Conservation (phyloP, 2,113 vertebrate species). For the Cavia aperea region DNA sequence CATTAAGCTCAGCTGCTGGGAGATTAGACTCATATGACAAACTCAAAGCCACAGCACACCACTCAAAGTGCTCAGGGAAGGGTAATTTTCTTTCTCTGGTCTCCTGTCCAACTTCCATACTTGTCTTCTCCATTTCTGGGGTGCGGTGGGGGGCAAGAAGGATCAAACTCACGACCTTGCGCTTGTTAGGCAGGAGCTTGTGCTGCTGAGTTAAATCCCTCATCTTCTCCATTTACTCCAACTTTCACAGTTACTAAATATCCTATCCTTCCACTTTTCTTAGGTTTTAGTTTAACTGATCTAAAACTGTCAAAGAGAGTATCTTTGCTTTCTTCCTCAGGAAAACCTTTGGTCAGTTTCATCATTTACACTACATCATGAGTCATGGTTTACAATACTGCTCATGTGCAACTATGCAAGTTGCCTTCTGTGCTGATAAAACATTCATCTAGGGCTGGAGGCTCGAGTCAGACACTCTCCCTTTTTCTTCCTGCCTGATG, state of each 20-base stretch:
- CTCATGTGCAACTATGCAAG: not conserved
- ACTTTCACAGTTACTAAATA: not conserved
- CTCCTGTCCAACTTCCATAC: not conserved
- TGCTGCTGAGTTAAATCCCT: too few relatives aligned
- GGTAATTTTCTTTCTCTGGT: not conserved
- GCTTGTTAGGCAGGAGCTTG: too few relatives aligned
- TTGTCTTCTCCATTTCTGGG: not conserved
- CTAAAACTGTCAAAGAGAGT: not conserved
- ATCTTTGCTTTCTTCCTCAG: not conserved
- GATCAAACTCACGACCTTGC: too few relatives aligned
- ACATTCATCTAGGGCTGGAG: not conserved
- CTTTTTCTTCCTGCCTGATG: not conserved
- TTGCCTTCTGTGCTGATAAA: not conserved
- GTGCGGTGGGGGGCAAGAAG: too few relatives aligned
- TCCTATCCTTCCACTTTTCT: not conserved
- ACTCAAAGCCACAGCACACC: accelerated
- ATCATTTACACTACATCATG: not conserved
- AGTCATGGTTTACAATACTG: not conserved
- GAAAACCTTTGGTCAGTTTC: not conserved
- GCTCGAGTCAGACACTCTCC: not conserved
- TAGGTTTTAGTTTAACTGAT: not conserved
- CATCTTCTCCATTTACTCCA: not conserved
- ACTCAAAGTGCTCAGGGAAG: too few relatives aligned
- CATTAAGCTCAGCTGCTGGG: not conserved
- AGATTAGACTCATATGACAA: not conserved